Base-by-base conservation (phyloP, 2,797 vertebrate genomes). In the Enteromius afrohamiltoni region DNA sequence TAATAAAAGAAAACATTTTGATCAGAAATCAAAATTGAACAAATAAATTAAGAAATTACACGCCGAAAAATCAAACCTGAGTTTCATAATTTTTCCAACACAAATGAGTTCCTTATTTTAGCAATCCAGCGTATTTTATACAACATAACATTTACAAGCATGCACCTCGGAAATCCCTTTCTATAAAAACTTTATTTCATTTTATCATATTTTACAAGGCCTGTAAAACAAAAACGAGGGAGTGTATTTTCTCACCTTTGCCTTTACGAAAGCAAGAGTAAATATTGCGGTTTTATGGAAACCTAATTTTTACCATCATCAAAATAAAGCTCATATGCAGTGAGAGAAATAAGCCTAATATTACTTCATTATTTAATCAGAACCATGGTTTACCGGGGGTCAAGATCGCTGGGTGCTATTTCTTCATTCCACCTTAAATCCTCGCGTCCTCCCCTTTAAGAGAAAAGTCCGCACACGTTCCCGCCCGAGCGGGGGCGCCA, bases 341-440 rank as follows among this genome's bases (percentile, higher is more conserved):
- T 31, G 4, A 23, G 8, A 45, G 3, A 80, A 58, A 45, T 19
- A 45, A 47, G 7, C 1, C 55, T 47, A 23, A 23, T 64, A 10
- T 42, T 23, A 7, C 47, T 11, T 40, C 16, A 26, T 64, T 31
- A n/a, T 77, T 65, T 58, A 8, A 68, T 69, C 40, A 14, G n/a
- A 51, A n/a, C 14, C 7, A 17, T 17, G 3, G n/a, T 34, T 31
- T 19, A 9, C 37, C 19, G 2, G 45, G 29, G 40, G 81, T 40
- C 73, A 23, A 55, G 37, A 31, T 55, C 71, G 21, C n/a, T 82
- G 40, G 42, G 4, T 6, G 23, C 40, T 10, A 78, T 45, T 55
- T 67, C 13, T 77, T 73, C 80, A 76, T 85, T 89, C 88, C 88
- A 88, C 87, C 88, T 89, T 88, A 89, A 89, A 86, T 58, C 1